Base-by-base conservation (phyloP, 2,888 invertebrate species). In the Athalia cordata region DNA sequence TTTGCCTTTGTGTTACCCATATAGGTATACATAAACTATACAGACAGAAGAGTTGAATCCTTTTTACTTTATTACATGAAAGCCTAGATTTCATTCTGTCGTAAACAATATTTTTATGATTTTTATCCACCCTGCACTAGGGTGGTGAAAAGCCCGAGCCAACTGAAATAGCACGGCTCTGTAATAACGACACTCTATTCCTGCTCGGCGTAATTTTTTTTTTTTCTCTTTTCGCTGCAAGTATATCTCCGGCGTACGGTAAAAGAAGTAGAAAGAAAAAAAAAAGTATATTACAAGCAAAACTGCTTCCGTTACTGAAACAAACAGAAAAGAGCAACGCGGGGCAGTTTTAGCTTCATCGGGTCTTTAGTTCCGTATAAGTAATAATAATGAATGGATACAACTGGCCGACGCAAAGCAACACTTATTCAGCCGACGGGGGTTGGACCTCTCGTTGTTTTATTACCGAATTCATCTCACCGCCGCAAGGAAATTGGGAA, bases 91-190 rank as follows among this genome's bases (percentile, higher is more conserved):
- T 62, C 52, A 75, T 75, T 62, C 11, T 50, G 4, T 75, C 62
- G 62, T 64, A 64, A 75, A 75, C 11, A 62, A 75, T 64, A 75
- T 75, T 75, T 75, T 75, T 62, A 75, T 50, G 61, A 75, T 75
- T 75, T 62, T 75, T 64, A 75, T 75, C 62, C 62, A 9, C 43
- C 29, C 49, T 5, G 50, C n/a, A 11, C 52, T 15, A 43, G 8
- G 57, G 50, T 67, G 67, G 11, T 29, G 29, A 29, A 67, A 29
- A 11, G 52, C 29, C 8, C 11, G 7, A 55, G n/a, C 55, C 0
- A 55, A 43, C 52, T 55, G 52, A 68, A 68, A 29, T 55, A 52
- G 68, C 50, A 29, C 50, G 50, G 52, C 52, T 68, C 52, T 59
- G 43, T 59, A 13, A 59, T 72, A 72, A 70, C 47, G 72, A 72